Percentiles rank a stretch among this genome's conserved stretches.
These are phyloP conservation scores for Ectobius pallidus DNA, from an alignment of 2,888 invertebrate genomes.

Conservation along the genomic window DNA sequence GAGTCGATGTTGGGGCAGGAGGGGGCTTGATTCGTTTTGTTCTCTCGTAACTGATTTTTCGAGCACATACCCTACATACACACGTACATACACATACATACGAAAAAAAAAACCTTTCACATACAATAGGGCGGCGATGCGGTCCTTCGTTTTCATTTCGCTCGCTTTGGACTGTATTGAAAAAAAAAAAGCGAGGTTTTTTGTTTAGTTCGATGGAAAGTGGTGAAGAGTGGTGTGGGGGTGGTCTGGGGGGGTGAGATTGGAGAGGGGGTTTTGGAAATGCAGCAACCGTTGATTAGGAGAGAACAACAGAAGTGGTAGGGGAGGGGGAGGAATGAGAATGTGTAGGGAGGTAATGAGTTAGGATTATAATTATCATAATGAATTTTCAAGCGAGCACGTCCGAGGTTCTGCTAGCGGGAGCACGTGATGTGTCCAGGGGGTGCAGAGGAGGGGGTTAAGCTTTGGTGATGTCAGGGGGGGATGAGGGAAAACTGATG, in stretches of 20 bases:
- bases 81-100: conserved; percentile 27
- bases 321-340: conserved; percentile 40
- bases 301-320: conserved; percentile 38
- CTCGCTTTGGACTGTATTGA: conserved; percentile 37
- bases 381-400: conserved; percentile 43
- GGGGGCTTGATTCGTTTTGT: conserved; percentile 49
- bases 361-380: conserved; percentile 45
- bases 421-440: conserved; percentile 34
- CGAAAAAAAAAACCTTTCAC: conserved; percentile 35
- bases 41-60: conserved; percentile 56
- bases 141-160: conserved; percentile 29
- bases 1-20: no score
- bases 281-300: conserved; percentile 39
- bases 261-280: conserved; percentile 19
- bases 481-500: conserved; percentile 28
- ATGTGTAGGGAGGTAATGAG: conserved; percentile 40
- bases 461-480: conserved; percentile 32
- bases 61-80: conserved; percentile 43
- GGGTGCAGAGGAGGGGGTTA: background rate
- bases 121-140: conserved; percentile 37
- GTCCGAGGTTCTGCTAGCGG: conserved; percentile 13
- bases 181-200: conserved; percentile 37
- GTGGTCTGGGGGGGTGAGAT: conserved; percentile 31
- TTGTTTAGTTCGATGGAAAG: conserved; percentile 39
- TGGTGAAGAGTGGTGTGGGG: conserved; percentile 15